These are phyloP conservation scores for Oceanodroma leucorhoa DNA, from an alignment of 2,797 vertebrate species.

Conservation along the genomic window DNA sequence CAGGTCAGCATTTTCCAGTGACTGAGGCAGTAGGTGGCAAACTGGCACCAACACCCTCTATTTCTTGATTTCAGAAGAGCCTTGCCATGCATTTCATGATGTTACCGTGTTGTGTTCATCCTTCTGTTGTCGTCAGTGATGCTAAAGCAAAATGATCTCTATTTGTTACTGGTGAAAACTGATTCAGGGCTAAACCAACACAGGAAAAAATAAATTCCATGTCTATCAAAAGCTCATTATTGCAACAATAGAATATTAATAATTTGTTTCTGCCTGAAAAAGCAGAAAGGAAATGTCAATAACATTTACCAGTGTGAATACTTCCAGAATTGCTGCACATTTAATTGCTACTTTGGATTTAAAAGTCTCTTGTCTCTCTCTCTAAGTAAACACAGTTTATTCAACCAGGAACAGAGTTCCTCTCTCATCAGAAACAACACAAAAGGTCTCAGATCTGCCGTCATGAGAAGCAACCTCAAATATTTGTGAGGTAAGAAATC, in stretches of 20 bases:
- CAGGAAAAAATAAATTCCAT: background rate
- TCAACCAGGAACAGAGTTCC: background rate
- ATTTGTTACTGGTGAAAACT: background rate
- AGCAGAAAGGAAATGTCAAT: slow-evolving; percentile 6
- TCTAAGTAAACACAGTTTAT: background rate
- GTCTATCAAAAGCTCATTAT: slow-evolving; percentile 8
- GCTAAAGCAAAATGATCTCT: background rate
- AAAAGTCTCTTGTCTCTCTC: background rate
- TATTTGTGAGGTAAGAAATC: background rate
- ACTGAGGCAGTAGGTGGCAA: background rate
- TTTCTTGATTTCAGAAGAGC: background rate
- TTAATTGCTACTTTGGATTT: slow-evolving; percentile 33
- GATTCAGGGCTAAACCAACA: background rate
- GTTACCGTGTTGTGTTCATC: background rate
- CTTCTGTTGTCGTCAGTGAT: background rate
- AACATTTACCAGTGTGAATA: slow-evolving; percentile 5
- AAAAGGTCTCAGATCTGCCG: background rate
- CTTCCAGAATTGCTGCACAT: background rate
- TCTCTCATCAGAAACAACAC: background rate
- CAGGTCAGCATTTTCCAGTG: background rate
- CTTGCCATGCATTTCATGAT: background rate
- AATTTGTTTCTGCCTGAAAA: background rate
- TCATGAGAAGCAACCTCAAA: background rate
- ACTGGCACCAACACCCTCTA: background rate
- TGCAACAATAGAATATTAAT: slow-evolving; percentile 8